phyloP scores from a whole-genome alignment of 2,888 invertebrate genomes.

The Endomychus coccineus region DNA sequence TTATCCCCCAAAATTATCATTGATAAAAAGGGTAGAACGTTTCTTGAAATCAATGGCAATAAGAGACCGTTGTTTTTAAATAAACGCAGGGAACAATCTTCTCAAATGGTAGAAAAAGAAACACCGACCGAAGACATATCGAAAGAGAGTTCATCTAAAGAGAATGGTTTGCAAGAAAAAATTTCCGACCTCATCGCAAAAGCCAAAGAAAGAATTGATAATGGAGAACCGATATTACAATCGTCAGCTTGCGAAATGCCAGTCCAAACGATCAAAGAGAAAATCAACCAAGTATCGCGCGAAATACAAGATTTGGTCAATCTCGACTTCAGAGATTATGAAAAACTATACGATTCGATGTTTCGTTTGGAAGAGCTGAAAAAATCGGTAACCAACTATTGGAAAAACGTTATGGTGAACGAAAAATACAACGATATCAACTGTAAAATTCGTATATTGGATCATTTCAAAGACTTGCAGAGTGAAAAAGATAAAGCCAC shows the following conservation, averaged over 20 bases:
- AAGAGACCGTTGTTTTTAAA: constrained; percentile 29
- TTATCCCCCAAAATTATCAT: constrained; percentile 33
- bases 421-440: constrained; percentile 29
- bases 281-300: constrained; percentile 30
- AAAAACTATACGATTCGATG: constrained; percentile 31
- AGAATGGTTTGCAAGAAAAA: constrained; percentile 25
- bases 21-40: constrained; percentile 33
- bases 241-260: constrained; percentile 23
- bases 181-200: constrained; percentile 31
- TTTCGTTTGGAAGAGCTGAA: constrained; percentile 34
- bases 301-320: constrained; percentile 34
- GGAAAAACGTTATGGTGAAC: constrained; percentile 33
- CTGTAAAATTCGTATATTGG: constrained; percentile 32
- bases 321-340: constrained; percentile 31
- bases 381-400: constrained; percentile 31
- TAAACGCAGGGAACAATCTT: constrained; percentile 10
- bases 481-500: constrained; percentile 28
- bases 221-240: constrained; percentile 14
- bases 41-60: constrained; percentile 33
- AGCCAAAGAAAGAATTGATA: constrained; percentile 25
- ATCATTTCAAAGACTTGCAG: constrained; percentile 34
- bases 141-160: constrained; percentile 2
- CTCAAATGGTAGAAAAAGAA: constrained; percentile 16
- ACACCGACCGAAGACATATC: background rate
- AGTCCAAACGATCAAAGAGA: constrained; percentile 31